These are phyloP conservation scores for Scomber scombrus DNA, from an alignment of 2,113 vertebrate genomes.

Conservation along the genomic window DNA sequence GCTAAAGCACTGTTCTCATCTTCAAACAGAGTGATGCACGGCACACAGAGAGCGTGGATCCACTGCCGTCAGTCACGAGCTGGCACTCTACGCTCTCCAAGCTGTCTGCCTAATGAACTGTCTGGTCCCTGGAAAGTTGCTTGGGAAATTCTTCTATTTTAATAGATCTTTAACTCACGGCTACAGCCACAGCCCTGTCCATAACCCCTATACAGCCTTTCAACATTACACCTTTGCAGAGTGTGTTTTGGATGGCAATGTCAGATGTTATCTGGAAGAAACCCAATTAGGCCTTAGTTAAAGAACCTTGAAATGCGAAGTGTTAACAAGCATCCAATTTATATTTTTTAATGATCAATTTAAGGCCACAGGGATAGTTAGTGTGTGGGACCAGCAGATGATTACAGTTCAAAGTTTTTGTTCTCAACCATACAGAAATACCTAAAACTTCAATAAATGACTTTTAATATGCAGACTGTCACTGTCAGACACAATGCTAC, in stretches of 20 bases:
- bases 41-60: constrained; percentile 14
- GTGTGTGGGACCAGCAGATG: constrained; percentile 1
- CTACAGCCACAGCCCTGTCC: constrained; percentile 9
- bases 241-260: neutral
- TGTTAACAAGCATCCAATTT: constrained; percentile 1
- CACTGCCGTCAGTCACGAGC: constrained; percentile 53
- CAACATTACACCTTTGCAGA: constrained; percentile 10
- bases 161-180: constrained; percentile 55
- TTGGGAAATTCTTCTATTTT: constrained; percentile 30
- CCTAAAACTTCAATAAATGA: neutral
- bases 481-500: neutral
- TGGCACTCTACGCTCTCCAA: constrained; percentile 26
- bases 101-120: constrained; percentile 56
- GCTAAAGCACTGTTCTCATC: constrained; percentile 39
- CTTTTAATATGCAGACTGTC: neutral
- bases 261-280: neutral
- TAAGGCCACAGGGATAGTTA: neutral
- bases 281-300: neutral
- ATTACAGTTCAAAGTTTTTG: constrained; percentile 41
- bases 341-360: constrained; percentile 35
- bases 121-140: constrained; percentile 28
- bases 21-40: constrained; percentile 50
- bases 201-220: constrained; percentile 7
- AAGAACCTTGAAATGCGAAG: neutral
- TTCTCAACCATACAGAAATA: neutral